phyloP scores from a whole-genome alignment of 2,113 vertebrate genomes.

The Rhinoptilus africanus region DNA sequence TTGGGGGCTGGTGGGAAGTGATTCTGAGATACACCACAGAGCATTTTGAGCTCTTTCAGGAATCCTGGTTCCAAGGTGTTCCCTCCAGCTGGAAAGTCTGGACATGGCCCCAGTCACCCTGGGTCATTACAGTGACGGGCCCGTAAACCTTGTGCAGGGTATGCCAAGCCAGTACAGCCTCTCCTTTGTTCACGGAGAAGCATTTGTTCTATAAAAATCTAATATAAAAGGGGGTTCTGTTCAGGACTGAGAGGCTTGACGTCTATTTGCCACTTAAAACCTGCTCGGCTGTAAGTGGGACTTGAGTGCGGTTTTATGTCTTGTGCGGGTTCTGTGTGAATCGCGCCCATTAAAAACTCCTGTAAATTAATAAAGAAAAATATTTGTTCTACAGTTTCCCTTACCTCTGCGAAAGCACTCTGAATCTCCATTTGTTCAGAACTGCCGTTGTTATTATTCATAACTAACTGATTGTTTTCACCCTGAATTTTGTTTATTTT shows the following conservation, averaged over 20 bases:
- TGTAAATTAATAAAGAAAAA: not conserved
- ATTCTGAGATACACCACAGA: not conserved
- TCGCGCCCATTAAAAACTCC: fast-evolving
- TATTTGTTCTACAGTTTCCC: not conserved
- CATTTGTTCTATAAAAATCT: not conserved
- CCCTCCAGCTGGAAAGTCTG: not conserved
- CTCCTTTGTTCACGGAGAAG: not conserved
- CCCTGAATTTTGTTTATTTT: not conserved
- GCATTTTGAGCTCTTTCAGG: not conserved
- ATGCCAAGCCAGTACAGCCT: not conserved
- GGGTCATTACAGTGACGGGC: not conserved
- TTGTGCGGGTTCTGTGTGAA: not conserved
- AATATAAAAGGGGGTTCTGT: not conserved
- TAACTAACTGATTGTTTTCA: not conserved
- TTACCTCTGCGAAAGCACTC: not conserved
- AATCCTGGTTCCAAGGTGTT: not conserved
- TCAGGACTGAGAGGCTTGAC: not conserved
- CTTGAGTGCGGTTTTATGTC: not conserved
- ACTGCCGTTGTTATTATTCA: not conserved
- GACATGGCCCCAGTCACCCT: not conserved
- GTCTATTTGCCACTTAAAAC: not conserved
- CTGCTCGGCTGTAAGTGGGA: not conserved
- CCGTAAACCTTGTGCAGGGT: not conserved
- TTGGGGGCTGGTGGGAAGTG: not conserved
- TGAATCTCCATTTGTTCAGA: not conserved